A percentile compares a stretch with the other conserved stretches of the same genome.
Conservation (phyloP, 2,797 vertebrate genomes). For the Perdix hodgsoniae region DNA sequence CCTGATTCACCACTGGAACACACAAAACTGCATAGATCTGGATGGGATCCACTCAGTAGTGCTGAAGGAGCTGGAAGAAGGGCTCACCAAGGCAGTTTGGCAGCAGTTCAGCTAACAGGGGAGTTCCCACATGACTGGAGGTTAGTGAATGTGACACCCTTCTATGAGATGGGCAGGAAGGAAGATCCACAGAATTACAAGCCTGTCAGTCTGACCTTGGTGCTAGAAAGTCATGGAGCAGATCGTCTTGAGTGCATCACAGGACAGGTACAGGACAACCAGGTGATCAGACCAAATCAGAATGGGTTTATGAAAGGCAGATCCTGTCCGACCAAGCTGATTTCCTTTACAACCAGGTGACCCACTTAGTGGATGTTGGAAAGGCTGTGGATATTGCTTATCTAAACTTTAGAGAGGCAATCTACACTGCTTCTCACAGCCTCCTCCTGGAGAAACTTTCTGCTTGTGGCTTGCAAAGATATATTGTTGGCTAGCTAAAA, state of each 20-base stretch:
- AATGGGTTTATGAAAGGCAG: background rate
- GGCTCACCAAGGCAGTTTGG: background rate
- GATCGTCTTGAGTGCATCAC: background rate
- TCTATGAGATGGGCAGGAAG: background rate
- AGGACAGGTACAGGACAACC: background rate
- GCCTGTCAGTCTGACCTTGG: background rate
- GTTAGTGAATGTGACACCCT: background rate
- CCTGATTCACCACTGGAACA: background rate
- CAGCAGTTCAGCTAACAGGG: background rate
- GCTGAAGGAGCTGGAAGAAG: background rate
- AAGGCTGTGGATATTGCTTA: background rate
- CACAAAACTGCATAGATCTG: background rate
- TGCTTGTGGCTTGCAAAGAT: background rate
- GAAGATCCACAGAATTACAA: background rate
- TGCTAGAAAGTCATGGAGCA: background rate
- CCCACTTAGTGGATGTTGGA: background rate
- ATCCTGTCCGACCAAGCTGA: background rate
- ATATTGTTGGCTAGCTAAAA: background rate
- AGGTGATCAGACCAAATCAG: background rate
- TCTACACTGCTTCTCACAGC: background rate
- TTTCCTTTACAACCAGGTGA: background rate
- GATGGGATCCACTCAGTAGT: background rate
- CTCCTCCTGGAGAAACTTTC: background rate
- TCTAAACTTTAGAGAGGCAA: background rate
- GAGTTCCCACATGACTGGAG: background rate